Evolutionary conservation across 2,888 invertebrate species (phyloP).

Genomic region (Dione juno): DNA sequence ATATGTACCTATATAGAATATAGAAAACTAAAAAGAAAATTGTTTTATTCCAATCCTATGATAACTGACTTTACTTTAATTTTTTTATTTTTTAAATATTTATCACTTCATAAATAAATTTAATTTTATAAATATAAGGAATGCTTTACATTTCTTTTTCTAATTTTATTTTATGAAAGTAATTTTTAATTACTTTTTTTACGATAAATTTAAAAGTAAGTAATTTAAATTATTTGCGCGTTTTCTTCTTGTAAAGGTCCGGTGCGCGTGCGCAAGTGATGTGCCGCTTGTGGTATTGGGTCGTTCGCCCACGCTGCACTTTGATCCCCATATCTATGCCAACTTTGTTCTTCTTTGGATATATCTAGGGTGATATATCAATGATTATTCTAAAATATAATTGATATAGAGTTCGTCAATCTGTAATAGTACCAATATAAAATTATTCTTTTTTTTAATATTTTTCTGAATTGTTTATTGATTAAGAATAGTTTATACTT

Average conservation of each 20-base stretch:
- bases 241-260: slow-evolving; percentile 66
- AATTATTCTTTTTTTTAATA: too few relatives aligned
- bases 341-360: slow-evolving; percentile 77
- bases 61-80: slow-evolving; percentile 20
- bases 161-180: slow-evolving; percentile 9
- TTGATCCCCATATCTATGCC: slow-evolving; percentile 82
- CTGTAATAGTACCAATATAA: neutral
- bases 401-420: slow-evolving; percentile 21
- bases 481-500: neutral
- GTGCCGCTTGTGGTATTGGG: slow-evolving; percentile 75
- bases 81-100: slow-evolving; percentile 19
- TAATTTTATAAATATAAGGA: neutral
- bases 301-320: slow-evolving; percentile 81
- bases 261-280: slow-evolving; percentile 69
- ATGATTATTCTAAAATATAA: slow-evolving; percentile 43
- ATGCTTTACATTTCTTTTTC: neutral
- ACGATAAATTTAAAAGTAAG: slow-evolving; percentile 7
- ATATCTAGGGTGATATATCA: slow-evolving; percentile 70
- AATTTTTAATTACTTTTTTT: neutral
- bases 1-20: slow-evolving; percentile 64
- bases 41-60: slow-evolving; percentile 74
- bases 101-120: neutral
- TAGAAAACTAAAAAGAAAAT: slow-evolving; percentile 67
- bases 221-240: slow-evolving; percentile 45
- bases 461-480: neutral